Percentiles rank a stretch among this genome's conserved stretches.
Evolutionary conservation across 2,113 vertebrate species (phyloP).

Genomic region (Prietella phreatophila): DNA sequence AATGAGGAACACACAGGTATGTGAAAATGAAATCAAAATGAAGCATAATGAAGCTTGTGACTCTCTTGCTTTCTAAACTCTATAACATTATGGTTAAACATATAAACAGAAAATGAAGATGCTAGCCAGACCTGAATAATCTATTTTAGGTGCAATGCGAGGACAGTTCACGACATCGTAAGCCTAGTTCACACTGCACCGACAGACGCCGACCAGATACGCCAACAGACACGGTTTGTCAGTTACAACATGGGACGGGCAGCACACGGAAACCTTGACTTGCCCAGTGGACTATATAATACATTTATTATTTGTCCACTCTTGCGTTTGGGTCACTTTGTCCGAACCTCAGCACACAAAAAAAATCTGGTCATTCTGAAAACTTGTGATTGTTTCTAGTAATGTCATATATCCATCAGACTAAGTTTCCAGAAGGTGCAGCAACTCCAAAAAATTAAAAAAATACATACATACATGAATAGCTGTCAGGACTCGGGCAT

Average conservation of each 20-base stretch:
- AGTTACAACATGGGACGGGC: no score
- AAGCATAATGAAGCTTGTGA: background rate
- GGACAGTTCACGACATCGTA: background rate
- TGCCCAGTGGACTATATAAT: background rate
- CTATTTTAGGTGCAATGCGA: background rate
- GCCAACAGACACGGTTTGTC: no score
- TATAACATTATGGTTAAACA: background rate
- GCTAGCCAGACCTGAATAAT: background rate
- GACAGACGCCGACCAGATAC: background rate
- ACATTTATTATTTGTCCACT: background rate
- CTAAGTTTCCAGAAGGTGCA: conserved; percentile 43
- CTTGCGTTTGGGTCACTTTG: conserved; percentile 29
- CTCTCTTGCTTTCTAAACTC: background rate
- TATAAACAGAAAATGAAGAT: background rate
- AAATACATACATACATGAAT: conserved; percentile 44
- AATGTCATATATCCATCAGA: background rate
- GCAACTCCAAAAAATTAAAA: conserved; percentile 12
- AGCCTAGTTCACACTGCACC: no score
- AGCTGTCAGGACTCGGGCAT: conserved; percentile 30
- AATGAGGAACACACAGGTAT: background rate
- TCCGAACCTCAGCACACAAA: background rate
- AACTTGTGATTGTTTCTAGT: conserved; percentile 4
- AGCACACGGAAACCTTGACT: background rate
- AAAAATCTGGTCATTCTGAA: background rate
- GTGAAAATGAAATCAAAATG: background rate